Conservation (phyloP, 2,113 vertebrate species). For the Puntigrus tetrazona region DNA sequence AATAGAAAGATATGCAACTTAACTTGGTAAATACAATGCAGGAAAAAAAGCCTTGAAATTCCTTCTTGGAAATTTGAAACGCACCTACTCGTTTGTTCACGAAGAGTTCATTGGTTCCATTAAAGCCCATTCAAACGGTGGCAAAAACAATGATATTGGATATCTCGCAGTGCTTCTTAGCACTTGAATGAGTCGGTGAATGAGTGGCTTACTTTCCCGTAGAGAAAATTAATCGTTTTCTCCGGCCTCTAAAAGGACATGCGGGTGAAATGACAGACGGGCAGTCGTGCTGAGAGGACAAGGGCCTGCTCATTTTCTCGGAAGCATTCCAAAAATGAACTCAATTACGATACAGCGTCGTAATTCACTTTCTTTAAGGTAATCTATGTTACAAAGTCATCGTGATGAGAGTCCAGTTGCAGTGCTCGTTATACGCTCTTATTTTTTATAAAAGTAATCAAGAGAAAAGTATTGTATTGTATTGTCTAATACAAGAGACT, state of each 20-base stretch:
- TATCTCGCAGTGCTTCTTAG: conserved; percentile 16
- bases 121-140: background rate
- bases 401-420: background rate
- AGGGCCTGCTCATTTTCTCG: background rate
- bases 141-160: background rate
- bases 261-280: conserved; percentile 22
- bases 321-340: background rate
- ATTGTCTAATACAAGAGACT: too few relatives aligned
- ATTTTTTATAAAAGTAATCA: too few relatives aligned
- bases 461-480: too few relatives aligned
- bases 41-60: background rate
- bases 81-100: background rate
- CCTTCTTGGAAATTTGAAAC: background rate
- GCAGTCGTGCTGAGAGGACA: conserved; percentile 23
- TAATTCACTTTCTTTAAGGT: background rate
- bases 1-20: background rate
- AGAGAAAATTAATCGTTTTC: conserved; percentile 42
- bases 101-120: background rate
- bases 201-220: conserved; percentile 33
- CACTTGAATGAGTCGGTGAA: background rate
- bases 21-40: background rate
- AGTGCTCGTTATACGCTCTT: too few relatives aligned
- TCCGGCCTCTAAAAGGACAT: background rate
- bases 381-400: background rate
- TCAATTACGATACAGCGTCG: background rate